Conservation (phyloP, 2,113 vertebrate genomes). For the Zeus faber region DNA sequence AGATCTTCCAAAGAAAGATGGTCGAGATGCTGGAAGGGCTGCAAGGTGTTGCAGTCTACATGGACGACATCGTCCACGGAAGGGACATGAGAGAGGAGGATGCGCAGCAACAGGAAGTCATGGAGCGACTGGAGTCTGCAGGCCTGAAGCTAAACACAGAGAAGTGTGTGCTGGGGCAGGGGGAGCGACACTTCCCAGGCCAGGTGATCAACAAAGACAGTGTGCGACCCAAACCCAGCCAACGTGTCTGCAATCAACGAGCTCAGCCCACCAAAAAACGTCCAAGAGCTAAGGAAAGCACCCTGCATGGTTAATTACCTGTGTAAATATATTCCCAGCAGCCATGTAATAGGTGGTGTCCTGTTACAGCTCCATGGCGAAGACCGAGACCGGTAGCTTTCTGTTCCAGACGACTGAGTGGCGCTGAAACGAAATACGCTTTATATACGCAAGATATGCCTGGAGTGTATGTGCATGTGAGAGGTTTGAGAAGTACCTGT, state of each 20-base stretch:
- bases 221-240: constrained; percentile 18
- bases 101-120: background rate
- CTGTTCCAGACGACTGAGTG: constrained; percentile 53
- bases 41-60: background rate
- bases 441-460: constrained; percentile 1
- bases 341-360: constrained; percentile 55
- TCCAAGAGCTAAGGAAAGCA: constrained; percentile 7
- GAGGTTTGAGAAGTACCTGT: constrained; percentile 3
- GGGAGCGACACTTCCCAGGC: constrained; percentile 7
- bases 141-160: constrained; percentile 16
- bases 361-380: constrained; percentile 59
- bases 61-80: constrained; percentile 1
- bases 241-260: constrained; percentile 22
- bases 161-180: constrained; percentile 10
- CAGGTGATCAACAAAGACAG: constrained; percentile 13
- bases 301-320: constrained; percentile 26
- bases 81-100: background rate
- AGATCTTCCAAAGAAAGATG: constrained; percentile 18
- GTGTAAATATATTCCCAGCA: constrained; percentile 32
- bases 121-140: background rate
- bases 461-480: background rate
- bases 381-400: constrained; percentile 60
- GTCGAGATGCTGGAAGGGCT: background rate
- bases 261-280: constrained; percentile 6
- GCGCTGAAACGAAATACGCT: constrained; percentile 38